Conservation (phyloP, 2,797 vertebrate genomes). For the Cuniculus paca region DNA sequence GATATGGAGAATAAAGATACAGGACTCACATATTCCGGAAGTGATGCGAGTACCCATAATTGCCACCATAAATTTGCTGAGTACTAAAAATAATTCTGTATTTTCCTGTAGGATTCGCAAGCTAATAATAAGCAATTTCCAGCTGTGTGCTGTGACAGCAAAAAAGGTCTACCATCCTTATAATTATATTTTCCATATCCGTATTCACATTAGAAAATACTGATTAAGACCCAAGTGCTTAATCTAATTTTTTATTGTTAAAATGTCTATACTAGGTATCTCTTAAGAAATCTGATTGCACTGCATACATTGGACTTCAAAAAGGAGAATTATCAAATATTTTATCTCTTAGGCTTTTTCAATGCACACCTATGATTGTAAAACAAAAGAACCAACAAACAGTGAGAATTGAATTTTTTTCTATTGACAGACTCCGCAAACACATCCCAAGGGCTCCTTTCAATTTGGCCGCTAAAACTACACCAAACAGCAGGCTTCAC, state of each 20-base stretch:
- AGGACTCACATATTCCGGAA: constrained; percentile 62
- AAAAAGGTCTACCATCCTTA: constrained; percentile 74
- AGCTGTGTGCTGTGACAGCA: constrained; percentile 77
- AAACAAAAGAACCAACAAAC: background rate
- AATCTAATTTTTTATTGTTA: constrained; percentile 52
- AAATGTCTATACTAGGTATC: constrained; percentile 15
- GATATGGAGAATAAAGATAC: constrained; percentile 63
- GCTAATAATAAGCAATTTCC: constrained; percentile 83
- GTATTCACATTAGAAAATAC: constrained; percentile 69
- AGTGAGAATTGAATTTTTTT: constrained; percentile 9
- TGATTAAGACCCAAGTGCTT: constrained; percentile 62
- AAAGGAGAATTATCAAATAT: constrained; percentile 16
- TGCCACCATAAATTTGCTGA: constrained; percentile 82
- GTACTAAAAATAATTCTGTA: constrained; percentile 77
- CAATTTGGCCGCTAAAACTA: background rate
- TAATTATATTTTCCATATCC: constrained; percentile 82
- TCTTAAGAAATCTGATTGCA: constrained; percentile 47
- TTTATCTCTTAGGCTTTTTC: constrained; percentile 24
- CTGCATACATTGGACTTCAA: background rate
- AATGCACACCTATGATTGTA: background rate
- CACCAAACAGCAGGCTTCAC: background rate
- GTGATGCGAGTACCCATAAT: constrained; percentile 71
- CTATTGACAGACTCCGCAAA: constrained; percentile 32
- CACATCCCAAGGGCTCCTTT: background rate
- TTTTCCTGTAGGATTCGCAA: constrained; percentile 81